Evolutionary conservation across 2,113 vertebrate species (phyloP).

Genomic region (Nothoprocta pentlandii): DNA sequence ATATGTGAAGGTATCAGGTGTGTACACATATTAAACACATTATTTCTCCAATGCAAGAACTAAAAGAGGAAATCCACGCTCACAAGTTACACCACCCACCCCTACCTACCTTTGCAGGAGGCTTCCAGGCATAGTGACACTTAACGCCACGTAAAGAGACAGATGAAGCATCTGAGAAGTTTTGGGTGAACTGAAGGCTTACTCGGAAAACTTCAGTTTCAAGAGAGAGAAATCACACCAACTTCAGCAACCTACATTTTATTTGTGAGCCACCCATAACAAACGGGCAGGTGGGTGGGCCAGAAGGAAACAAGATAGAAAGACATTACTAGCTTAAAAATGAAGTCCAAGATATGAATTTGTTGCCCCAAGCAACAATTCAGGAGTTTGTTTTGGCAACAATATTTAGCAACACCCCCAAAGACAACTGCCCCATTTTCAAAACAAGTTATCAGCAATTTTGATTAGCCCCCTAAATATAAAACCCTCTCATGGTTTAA

Average conservation of each 20-base stretch:
- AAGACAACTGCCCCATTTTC: background rate
- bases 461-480: background rate
- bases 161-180: background rate
- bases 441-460: background rate
- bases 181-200: slow-evolving; percentile 44
- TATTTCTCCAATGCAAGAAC: slow-evolving; percentile 19
- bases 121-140: slow-evolving; percentile 24
- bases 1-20: background rate
- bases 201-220: slow-evolving; percentile 46
- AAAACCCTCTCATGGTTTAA: background rate
- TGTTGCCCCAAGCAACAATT: background rate
- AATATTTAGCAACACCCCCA: slow-evolving; percentile 9
- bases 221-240: slow-evolving; percentile 10
- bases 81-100: background rate
- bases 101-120: background rate
- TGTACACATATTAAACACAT: background rate
- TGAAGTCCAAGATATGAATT: background rate
- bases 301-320: background rate
- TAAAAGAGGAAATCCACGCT: background rate
- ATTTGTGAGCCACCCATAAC: slow-evolving; percentile 2
- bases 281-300: background rate
- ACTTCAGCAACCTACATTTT: background rate
- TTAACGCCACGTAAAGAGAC: background rate
- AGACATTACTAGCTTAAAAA: slow-evolving; percentile 33
- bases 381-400: slow-evolving; percentile 29